Conservation (phyloP, 2,797 vertebrate genomes). For the Anguilla megastoma region DNA sequence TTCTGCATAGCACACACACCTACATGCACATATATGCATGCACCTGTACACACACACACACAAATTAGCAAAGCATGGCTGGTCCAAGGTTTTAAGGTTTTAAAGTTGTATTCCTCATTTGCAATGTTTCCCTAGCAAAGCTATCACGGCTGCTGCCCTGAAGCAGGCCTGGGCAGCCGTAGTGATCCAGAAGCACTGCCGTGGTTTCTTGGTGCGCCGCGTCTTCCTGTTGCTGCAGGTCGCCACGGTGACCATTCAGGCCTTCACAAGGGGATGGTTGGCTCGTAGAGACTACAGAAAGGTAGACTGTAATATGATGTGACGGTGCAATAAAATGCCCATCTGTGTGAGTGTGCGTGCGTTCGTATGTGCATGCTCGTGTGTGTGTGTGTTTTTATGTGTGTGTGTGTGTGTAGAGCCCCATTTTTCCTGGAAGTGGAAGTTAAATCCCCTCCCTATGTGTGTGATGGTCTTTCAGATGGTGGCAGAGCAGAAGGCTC, state of each 20-base stretch:
- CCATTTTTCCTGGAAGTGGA: not conserved
- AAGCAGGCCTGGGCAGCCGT: slow-evolving; percentile 89
- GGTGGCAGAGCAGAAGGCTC: slow-evolving; percentile 86
- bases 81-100: not conserved
- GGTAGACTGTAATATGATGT: slow-evolving; percentile 63
- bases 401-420: not conserved
- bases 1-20: not conserved
- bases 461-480: slow-evolving; percentile 68
- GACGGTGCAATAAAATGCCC: not conserved
- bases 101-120: not conserved
- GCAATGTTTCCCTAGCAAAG: slow-evolving; percentile 70
- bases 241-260: slow-evolving; percentile 88
- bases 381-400: not conserved
- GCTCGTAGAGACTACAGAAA: slow-evolving; percentile 84
- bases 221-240: slow-evolving; percentile 79
- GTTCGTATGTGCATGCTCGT: not conserved
- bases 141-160: slow-evolving; percentile 77
- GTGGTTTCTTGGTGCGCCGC: slow-evolving; percentile 81
- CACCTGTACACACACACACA: not conserved
- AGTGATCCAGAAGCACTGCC: slow-evolving; percentile 86
- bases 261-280: slow-evolving; percentile 84
- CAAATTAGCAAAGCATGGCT: not conserved
- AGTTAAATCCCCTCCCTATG: not conserved
- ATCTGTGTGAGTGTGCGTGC: not conserved
- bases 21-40: not conserved